Evolutionary conservation across 2,113 vertebrate genomes (phyloP), one percentile per base, ranked within the genome.

Genomic region (Zosterops pallidus): DNA sequence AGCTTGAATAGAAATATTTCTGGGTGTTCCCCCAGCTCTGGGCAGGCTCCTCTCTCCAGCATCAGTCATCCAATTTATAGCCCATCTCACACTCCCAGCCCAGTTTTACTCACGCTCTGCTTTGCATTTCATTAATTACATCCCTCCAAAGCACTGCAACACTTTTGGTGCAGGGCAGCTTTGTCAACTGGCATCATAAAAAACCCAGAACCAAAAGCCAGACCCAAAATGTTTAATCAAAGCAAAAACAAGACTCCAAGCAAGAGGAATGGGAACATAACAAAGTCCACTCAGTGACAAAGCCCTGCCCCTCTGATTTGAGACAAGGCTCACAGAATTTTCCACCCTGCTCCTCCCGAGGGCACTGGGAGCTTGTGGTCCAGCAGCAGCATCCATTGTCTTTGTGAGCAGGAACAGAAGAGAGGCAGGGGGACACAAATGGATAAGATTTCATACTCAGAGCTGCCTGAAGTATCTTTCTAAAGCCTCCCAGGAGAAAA

Each of bases 21-120:
- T 1, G 0, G 0, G 1, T 67, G 41, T 69, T 15, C 9, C 42
- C 25, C 23, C 18, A 24, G 69, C 63, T 76, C 44, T 1, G 0
- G 6, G 53, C 71, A 80, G 53, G 49, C n/a, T 74, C 42, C 60
- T 70, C 26, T 89, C 42, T 29, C 29, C 42, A 41, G 0, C 63
- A 77, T 21, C 68, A 89, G 52, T 39, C 11, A 0, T 24, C 31
- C 65, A 67, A 15, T 55, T 23, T 29, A 47, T 2, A 64, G 63
- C 55, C 42, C 22, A 59, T 56, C 25, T 39, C 47, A 55, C 35
- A 31, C 62, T 55, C 31, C 6, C 3, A 13, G 28, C 49, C 63
- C 86, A 44, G 28, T 72, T 88, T 68, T n/a, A 53, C 11, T 14
- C 0, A 0, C 0, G 0, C 35, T 83, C 81, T n/a, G 39, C 39